Base-by-base conservation (phyloP, 2,888 invertebrate species). In the Drosophila conformis region DNA sequence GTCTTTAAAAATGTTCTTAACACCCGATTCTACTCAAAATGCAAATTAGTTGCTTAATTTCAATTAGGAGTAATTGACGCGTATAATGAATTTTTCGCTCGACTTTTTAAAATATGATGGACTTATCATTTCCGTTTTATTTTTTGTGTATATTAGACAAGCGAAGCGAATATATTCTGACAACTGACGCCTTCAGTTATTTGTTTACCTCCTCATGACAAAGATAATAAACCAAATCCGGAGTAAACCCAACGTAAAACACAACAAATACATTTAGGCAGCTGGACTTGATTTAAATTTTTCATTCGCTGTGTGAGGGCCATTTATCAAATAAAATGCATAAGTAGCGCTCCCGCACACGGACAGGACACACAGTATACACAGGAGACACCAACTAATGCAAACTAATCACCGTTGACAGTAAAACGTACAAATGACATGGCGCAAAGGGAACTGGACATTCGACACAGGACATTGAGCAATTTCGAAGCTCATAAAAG, bases 391-490 rank as follows among this genome's bases (percentile, higher is more conserved):
- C 40, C 51, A 51, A 74, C 80, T 83, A 88, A 87, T 76, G 79
- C 90, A 76, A 76, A 87, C 83, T 87, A 87, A 87, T 87, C 88
- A 78, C 88, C 77, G 88, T 69, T 81, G 88, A 74, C 90, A 81
- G 74, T 73, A 72, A 78, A 79, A 70, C 46, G 71, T 74, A 85
- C 69, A 66, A 75, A 77, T 49, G 56, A 73, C 64, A 68, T 31
- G 31, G 40, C 59, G 52, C 64, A 65, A 29, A 36, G 35, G 38
- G 53, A 60, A 58, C 64, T 79, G 85, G 85, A 83, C 81, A 60
- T 48, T 54, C 53, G 11, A 51, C 60, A 63, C 49, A 60, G 51
- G 10, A 59, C 73, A 69, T 76, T 68, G 52, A 56, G 53, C 63
- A 67, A 71, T 69, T 68, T 57, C 57, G 56, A 53, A 72, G 76